phyloP scores from a whole-genome alignment of 2,888 invertebrate species.

The Brassicogethes aeneus region DNA sequence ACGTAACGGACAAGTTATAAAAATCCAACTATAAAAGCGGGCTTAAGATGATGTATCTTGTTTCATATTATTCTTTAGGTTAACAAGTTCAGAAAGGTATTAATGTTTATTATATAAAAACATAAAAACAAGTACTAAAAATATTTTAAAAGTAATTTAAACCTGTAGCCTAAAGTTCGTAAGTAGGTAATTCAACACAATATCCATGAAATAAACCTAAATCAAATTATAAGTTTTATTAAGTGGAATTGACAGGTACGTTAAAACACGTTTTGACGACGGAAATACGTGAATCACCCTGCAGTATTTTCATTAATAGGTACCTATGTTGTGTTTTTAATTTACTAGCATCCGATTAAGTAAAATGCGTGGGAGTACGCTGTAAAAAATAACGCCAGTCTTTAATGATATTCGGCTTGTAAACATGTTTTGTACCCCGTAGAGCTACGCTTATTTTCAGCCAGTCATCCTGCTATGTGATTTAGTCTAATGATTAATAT shows the following conservation, averaged over 20 bases:
- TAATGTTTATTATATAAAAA: too few relatives aligned
- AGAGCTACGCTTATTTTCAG: not conserved
- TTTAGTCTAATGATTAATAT: constrained; percentile 3
- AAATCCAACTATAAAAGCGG: too few relatives aligned
- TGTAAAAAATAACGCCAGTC: not conserved
- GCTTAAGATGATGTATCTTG: too few relatives aligned
- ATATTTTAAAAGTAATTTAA: too few relatives aligned
- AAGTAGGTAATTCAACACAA: not conserved
- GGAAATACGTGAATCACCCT: not conserved
- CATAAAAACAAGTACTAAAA: too few relatives aligned
- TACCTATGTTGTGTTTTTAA: too few relatives aligned
- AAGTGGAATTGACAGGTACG: not conserved
- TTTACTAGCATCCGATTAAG: too few relatives aligned
- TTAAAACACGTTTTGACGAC: not conserved
- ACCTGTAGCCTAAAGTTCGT: too few relatives aligned
- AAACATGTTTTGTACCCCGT: not conserved
- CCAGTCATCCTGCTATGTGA: constrained; percentile 2
- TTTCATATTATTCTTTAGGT: too few relatives aligned
- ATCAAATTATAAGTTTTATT: not conserved
- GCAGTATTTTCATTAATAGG: too few relatives aligned
- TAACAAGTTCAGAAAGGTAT: too few relatives aligned
- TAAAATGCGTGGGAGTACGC: not conserved
- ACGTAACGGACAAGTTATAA: too few relatives aligned
- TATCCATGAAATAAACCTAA: not conserved
- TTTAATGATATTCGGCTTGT: not conserved